Conservation (phyloP, 1,140 invertebrate genomes). For the Hestina assimilis region DNA sequence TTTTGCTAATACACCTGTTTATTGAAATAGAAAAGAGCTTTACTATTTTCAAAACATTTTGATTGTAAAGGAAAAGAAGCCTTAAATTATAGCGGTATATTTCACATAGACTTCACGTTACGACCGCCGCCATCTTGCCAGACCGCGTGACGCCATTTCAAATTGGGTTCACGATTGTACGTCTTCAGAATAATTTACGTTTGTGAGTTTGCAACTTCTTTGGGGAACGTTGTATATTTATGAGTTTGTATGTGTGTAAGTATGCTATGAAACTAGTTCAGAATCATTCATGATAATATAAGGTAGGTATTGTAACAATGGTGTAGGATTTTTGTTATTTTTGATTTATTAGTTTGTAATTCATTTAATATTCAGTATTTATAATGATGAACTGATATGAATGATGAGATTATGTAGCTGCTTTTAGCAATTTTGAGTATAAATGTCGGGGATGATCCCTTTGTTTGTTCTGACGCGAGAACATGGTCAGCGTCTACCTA, state of each 20-base stretch:
- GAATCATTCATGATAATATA: neutral
- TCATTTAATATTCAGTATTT: no score
- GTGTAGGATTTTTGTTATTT: no score
- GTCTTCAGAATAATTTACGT: constrained; percentile 44
- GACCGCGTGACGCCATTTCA: constrained; percentile 74
- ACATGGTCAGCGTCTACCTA: constrained; percentile 7
- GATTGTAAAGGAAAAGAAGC: neutral
- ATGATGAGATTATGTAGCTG: neutral
- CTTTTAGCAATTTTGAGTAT: neutral
- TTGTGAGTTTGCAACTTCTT: constrained; percentile 13
- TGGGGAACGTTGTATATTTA: neutral
- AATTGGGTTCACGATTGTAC: constrained; percentile 48
- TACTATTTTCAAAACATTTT: neutral
- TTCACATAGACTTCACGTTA: constrained; percentile 38
- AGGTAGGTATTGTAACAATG: neutral
- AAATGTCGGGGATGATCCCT: neutral
- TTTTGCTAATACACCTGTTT: neutral
- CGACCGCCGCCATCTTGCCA: constrained; percentile 58
- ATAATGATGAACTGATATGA: no score
- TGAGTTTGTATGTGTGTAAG: no score
- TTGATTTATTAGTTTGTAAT: no score
- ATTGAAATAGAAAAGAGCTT: neutral
- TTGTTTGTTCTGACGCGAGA: constrained; percentile 3
- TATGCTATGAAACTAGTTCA: neutral
- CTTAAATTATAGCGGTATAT: constrained; percentile 26